These are phyloP conservation scores for Nomada fucata DNA, from an alignment of 2,888 invertebrate genomes.

Conservation along the genomic window DNA sequence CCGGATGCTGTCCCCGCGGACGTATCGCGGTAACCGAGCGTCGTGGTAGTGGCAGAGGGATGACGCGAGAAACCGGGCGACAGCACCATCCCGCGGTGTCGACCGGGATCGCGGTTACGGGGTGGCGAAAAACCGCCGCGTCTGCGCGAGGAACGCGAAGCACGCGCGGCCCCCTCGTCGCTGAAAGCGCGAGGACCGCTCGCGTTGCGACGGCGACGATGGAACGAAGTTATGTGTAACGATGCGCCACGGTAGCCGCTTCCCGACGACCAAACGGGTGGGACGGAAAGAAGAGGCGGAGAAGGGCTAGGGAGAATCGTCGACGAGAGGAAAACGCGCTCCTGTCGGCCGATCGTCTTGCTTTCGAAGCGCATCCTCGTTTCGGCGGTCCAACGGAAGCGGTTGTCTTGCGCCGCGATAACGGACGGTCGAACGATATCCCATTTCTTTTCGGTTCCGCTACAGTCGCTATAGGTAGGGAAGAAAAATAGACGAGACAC, in stretches of 20 bases:
- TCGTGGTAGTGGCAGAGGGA: background rate
- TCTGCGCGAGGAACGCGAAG: slow-evolving; percentile 66
- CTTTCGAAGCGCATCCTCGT: slow-evolving; percentile 44
- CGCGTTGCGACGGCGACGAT: slow-evolving; percentile 60
- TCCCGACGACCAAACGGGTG: slow-evolving; percentile 58
- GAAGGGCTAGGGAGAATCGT: slow-evolving; percentile 4
- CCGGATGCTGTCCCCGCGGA: too few relatives aligned
- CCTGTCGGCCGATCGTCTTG: slow-evolving; percentile 31
- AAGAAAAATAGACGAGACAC: slow-evolving; percentile 9
- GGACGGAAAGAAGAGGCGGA: background rate
- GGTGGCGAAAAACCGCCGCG: slow-evolving; percentile 25
- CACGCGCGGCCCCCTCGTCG: slow-evolving; percentile 57
- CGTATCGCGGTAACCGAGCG: too few relatives aligned
- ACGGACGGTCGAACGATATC: slow-evolving; percentile 20
- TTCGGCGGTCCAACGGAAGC: slow-evolving; percentile 62
- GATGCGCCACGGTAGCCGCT: slow-evolving; percentile 65
- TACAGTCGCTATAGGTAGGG: background rate
- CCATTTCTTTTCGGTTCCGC: background rate
- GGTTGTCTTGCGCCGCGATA: slow-evolving; percentile 11
- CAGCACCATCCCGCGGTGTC: too few relatives aligned
- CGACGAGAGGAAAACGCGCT: slow-evolving; percentile 46
- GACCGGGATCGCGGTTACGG: background rate
- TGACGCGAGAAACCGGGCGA: background rate
- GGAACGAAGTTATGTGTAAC: slow-evolving; percentile 70
- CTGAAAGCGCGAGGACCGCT: slow-evolving; percentile 60